Base-by-base conservation (phyloP, 2,113 vertebrate genomes). In the Sisor rabdophorus region DNA sequence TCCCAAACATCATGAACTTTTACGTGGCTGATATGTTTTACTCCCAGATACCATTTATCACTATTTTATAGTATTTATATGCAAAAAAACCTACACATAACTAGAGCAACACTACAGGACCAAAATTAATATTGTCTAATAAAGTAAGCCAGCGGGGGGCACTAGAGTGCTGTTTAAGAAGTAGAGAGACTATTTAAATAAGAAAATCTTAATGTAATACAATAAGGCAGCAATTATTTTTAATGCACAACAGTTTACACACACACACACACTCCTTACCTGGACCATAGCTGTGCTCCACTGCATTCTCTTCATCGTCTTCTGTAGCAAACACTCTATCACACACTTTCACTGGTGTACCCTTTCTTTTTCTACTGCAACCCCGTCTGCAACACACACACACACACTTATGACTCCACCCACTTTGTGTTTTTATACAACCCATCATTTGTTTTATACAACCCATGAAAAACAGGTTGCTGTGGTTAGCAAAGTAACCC, bases 281-380 rank as follows among this genome's bases (percentile, higher is more conserved):
- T 87, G 85, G 84, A 73, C 81, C 86, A 78, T 83, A 86, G 84
- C 82, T 88, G 82, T 88, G 88, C 80, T 90, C 92, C 64, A 87
- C 80, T 78, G 84, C 80, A 67, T 85, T 88, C 84, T 93, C 92
- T 65, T 92, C 90, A 50, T 92, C 90, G 8, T 88, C 86, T 78
- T 91, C 86, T 56, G 89, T 87, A 76, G 91, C 85, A 81, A 92
- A 92, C 65, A 93, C 90, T 73, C 81, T 54, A 40, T 85, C 85
- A 60, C 82, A 84, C 76, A 86, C 84, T 88, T 93, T 93, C 52
- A 93, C 87, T 0, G 92, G 92, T 24, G 91, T 93, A 53, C 91
- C 91, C 86, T 93, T 93, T 80, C 92, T 87, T 83, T 93, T 93
- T 72, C 91, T 90, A 74, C 92, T 91, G 88, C 89, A 92, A 52